Base-by-base conservation (phyloP, 2,797 vertebrate genomes). In the Neoniphon sammara region DNA sequence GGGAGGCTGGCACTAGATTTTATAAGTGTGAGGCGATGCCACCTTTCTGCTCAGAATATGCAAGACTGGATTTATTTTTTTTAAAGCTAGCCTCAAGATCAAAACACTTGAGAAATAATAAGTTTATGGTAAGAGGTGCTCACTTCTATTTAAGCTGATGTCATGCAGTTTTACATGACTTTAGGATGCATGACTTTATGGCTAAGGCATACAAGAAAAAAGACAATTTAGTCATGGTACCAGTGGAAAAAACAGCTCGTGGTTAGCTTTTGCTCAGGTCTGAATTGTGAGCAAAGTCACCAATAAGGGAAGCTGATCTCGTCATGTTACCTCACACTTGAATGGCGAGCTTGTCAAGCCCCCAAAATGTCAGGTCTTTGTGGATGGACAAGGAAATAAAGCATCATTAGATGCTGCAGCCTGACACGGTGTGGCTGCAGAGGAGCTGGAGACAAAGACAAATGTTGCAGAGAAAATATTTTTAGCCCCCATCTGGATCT, bases 401-500 rank as follows among this genome's bases (percentile, higher is more conserved):
- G 92, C 88, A 91, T 91, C 89, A 92, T 94, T 95, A 95, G 90
- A 91, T 84, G 63, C 86, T 85, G 79, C 73, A 84, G 91, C 76
- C 84, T 93, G 94, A 95, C 94, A 94, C 85, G 67, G 89, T 89
- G 85, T 91, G 84, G 79, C 71, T 75, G 59, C 53, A 92, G 91
- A 89, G 81, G 88, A 80, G 85, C 92, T 93, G 88, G 90, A 94
- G 94, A 94, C 84, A 88, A 93, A 93, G 93, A 91, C 88, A 90
- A 92, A 92, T 5, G 88, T 90, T 82, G 87, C 78, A 89, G 87
- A 78, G 87, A 79, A 77, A 83, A 89, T 91, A 91, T 78, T 91
- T 93, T 86, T 74, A 81, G 83, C n/a, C 85, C 87, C 91, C 96
- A 97, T 97, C 95, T 97, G 97, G 96, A 93, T 96, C 93, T 89